Conservation (phyloP, 2,113 vertebrate species). For the Plestiodon gilberti region DNA sequence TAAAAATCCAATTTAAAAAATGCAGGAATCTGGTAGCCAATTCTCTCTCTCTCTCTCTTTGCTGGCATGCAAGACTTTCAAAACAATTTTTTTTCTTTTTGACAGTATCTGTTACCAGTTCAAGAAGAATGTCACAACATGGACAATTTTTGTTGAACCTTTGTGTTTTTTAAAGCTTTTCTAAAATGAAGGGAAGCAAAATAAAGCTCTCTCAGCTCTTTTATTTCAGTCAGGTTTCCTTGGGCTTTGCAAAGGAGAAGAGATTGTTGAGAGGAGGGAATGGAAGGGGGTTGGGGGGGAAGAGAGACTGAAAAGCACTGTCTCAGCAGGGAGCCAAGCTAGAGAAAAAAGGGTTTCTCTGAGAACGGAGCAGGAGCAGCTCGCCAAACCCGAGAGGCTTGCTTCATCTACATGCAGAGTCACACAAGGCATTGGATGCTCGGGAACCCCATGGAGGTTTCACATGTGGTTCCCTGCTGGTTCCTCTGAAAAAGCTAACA, state of each 20-base stretch:
- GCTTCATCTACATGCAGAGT: constrained; percentile 98
- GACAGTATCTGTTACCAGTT: constrained; percentile 61
- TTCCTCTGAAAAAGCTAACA: constrained; percentile 79
- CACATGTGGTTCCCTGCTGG: constrained; percentile 81
- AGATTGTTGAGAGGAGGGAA: constrained; percentile 77
- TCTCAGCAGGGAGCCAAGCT: constrained; percentile 90
- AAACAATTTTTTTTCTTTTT: neutral
- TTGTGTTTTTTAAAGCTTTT: constrained; percentile 79
- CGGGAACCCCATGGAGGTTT: constrained; percentile 71
- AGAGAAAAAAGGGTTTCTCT: constrained; percentile 88
- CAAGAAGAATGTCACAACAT: constrained; percentile 64
- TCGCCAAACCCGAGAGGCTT: constrained; percentile 80
- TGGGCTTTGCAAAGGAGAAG: constrained; percentile 77
- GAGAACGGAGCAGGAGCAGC: constrained; percentile 89
- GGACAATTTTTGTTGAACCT: constrained; percentile 72
- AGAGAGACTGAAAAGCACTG: constrained; percentile 87
- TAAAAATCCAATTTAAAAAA: neutral
- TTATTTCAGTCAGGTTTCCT: constrained; percentile 77
- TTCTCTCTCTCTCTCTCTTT: constrained; percentile 46
- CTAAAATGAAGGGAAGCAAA: constrained; percentile 76
- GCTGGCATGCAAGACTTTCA: too few relatives aligned
- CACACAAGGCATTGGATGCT: constrained; percentile 86
- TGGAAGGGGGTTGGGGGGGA: constrained; percentile 76
- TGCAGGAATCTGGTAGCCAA: constrained; percentile 58
- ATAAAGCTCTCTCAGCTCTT: constrained; percentile 73